A percentile compares a stretch with the other conserved stretches of the same genome.
phyloP scores from a whole-genome alignment of 2,797 vertebrate species.

The Remorina albescens region DNA sequence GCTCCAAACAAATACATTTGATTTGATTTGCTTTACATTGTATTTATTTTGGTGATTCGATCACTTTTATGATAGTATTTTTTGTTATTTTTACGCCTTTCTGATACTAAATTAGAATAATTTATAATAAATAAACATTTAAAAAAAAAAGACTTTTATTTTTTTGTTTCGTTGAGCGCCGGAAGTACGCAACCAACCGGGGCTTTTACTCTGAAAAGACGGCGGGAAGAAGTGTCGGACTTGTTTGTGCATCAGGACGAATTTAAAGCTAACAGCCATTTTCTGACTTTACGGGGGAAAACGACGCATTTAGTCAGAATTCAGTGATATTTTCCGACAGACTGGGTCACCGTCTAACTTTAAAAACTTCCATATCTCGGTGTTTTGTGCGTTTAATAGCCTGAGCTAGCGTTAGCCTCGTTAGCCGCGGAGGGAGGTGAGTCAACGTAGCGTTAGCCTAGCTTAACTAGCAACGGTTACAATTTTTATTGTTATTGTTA shows the following conservation, averaged over 20 bases:
- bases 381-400: slow-evolving; percentile 35
- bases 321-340: background rate
- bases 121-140: too few species aligned
- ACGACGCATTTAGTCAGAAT: too few species aligned
- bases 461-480: background rate
- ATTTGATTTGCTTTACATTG: too few species aligned
- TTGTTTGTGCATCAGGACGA: too few species aligned
- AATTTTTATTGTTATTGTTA: background rate
- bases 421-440: slow-evolving; percentile 48
- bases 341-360: background rate
- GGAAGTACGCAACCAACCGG: too few species aligned
- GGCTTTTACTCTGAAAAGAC: slow-evolving; percentile 43
- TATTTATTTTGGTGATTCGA: background rate
- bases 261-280: background rate
- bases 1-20: too few species aligned
- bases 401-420: slow-evolving; percentile 35
- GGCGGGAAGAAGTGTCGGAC: accelerated
- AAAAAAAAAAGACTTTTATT: too few species aligned
- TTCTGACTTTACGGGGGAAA: background rate
- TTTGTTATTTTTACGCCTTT: too few species aligned
- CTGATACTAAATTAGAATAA: too few species aligned
- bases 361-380: background rate
- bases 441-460: slow-evolving; percentile 23
- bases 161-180: too few species aligned
- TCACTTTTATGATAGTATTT: too few species aligned